Evolutionary conservation across 1,140 invertebrate species (phyloP).

Genomic region (Procambarus virginalis): DNA sequence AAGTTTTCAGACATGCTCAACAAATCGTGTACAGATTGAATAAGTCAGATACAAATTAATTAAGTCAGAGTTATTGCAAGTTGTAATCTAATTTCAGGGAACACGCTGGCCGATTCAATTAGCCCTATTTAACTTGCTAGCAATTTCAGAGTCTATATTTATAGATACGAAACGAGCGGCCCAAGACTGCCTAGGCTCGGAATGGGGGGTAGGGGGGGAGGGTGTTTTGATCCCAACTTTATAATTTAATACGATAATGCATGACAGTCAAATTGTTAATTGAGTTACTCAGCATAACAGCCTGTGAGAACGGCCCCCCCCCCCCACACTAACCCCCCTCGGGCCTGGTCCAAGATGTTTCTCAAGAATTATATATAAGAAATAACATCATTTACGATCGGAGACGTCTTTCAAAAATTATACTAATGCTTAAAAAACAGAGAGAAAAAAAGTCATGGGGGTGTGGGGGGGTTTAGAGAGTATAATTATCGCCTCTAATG

Average conservation of each 20-base stretch:
- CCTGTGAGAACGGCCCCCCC: neutral
- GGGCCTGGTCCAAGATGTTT: too few species aligned
- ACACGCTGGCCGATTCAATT: constrained; percentile 39
- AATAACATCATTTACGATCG: neutral
- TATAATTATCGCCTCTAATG: constrained; percentile 11
- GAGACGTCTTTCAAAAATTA: neutral
- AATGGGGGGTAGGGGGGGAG: too few species aligned
- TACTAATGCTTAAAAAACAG: neutral
- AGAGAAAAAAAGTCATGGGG: neutral
- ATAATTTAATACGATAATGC: constrained; percentile 26
- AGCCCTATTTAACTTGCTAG: constrained; percentile 52
- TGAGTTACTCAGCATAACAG: neutral
- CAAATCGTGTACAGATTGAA: constrained; percentile 55
- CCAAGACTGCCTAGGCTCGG: constrained; percentile 7
- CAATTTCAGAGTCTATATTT: constrained; percentile 49
- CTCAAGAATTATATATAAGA: too few species aligned
- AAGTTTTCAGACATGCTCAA: neutral
- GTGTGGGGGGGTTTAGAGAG: neutral
- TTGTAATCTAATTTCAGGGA: constrained; percentile 50
- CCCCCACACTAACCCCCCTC: neutral
- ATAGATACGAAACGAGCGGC: constrained; percentile 15
- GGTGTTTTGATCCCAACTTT: constrained; percentile 24
- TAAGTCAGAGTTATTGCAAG: constrained; percentile 51
- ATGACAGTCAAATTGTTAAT: constrained; percentile 19
- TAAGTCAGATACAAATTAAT: constrained; percentile 51